phyloP scores from a whole-genome alignment of 2,113 vertebrate genomes.

The Hirundichthys speculiger region DNA sequence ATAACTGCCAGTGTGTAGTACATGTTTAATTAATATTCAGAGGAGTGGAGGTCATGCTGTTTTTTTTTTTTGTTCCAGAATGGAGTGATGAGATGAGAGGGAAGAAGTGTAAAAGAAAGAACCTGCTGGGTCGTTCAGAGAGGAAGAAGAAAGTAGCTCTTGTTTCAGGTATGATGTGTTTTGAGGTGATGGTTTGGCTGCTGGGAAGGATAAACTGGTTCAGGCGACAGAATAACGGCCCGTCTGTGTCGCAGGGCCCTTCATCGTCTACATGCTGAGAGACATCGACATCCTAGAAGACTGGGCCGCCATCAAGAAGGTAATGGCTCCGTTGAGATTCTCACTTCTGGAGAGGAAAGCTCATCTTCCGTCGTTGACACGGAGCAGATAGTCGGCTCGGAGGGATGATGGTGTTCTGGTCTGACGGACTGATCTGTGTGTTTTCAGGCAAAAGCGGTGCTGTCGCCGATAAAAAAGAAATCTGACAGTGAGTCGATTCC shows the following conservation, averaged over 20 bases:
- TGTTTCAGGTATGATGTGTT: constrained; percentile 84
- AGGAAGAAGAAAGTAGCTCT: constrained; percentile 87
- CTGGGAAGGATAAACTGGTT: not conserved
- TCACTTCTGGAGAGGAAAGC: no score
- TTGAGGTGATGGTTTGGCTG: not conserved
- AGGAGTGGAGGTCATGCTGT: not conserved
- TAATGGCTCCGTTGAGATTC: constrained; percentile 25
- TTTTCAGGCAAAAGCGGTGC: constrained; percentile 85
- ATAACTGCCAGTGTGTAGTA: no score
- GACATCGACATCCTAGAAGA: constrained; percentile 92
- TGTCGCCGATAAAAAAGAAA: constrained; percentile 87
- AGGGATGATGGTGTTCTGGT: no score
- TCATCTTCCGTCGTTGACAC: no score
- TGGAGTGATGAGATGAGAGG: constrained; percentile 85
- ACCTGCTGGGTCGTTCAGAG: constrained; percentile 77
- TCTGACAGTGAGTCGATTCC: constrained; percentile 81
- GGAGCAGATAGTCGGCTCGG: no score
- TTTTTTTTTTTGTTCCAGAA: constrained; percentile 74
- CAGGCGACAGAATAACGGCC: not conserved
- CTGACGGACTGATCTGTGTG: no score
- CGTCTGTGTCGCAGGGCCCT: constrained; percentile 80
- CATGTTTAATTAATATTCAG: no score
- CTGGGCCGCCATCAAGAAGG: constrained; percentile 93
- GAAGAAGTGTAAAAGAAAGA: constrained; percentile 82
- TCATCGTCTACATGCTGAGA: constrained; percentile 92